Conservation (phyloP, 2,797 vertebrate species). For the Xenopus petersii region DNA sequence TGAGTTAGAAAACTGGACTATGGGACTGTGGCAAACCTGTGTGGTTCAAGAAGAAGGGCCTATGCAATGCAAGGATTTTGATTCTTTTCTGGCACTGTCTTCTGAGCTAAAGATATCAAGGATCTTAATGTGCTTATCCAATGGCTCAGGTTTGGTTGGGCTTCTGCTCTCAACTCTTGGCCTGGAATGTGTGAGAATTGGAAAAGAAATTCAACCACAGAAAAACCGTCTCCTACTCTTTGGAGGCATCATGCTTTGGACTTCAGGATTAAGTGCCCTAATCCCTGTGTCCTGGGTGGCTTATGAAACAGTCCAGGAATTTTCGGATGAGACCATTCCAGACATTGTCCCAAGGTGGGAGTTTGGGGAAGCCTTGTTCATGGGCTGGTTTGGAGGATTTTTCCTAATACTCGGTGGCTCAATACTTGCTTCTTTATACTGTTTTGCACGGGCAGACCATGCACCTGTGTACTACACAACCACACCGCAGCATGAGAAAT, state of each 20-base stretch:
- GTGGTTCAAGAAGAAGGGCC: conserved; percentile 90
- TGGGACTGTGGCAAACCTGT: conserved; percentile 91
- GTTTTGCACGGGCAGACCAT: conserved; percentile 47
- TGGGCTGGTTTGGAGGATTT: conserved; percentile 89
- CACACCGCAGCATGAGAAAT: conserved; percentile 52
- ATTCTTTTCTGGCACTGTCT: conserved; percentile 85
- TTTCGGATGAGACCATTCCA: conserved; percentile 87
- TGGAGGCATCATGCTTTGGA: conserved; percentile 77
- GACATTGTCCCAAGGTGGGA: conserved; percentile 97
- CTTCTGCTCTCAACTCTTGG: conserved; percentile 75
- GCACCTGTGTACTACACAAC: conserved; percentile 49
- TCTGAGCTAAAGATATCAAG: conserved; percentile 83
- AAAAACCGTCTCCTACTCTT: conserved; percentile 78
- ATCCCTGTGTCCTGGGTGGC: conserved; percentile 87
- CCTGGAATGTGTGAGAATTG: conserved; percentile 79
- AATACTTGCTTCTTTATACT: conserved; percentile 66
- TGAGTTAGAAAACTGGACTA: conserved; percentile 94
- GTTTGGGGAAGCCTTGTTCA: conserved; percentile 90
- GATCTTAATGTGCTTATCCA: conserved; percentile 83
- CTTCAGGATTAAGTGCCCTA: conserved; percentile 78
- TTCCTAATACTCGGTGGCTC: conserved; percentile 81
- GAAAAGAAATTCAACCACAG: conserved; percentile 59
- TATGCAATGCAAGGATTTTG: conserved; percentile 88
- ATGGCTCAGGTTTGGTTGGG: conserved; percentile 77
- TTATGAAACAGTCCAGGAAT: conserved; percentile 84